phyloP scores from a whole-genome alignment of 2,888 invertebrate species.

The Dendrolimus houi region DNA sequence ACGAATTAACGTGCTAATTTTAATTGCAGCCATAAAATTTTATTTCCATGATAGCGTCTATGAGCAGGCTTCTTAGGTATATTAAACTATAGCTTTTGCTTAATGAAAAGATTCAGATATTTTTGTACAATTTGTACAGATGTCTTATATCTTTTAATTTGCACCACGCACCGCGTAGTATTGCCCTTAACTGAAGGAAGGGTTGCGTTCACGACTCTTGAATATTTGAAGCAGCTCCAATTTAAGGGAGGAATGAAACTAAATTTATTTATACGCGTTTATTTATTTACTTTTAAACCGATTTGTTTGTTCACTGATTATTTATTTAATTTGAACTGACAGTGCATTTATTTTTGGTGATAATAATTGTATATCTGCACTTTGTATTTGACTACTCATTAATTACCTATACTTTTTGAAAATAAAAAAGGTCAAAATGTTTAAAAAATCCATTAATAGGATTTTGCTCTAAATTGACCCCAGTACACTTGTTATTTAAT shows the following conservation, averaged over 20 bases:
- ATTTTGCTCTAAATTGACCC: too few relatives aligned
- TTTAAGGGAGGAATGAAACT: conserved; percentile 68
- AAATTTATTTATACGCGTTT: conserved; percentile 71
- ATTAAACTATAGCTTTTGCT: too few relatives aligned
- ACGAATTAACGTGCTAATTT: too few relatives aligned
- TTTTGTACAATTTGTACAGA: too few relatives aligned
- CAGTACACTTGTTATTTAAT: too few relatives aligned
- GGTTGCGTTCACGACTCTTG: conserved; percentile 72
- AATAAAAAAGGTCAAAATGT: too few relatives aligned
- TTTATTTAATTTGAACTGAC: conserved; percentile 9
- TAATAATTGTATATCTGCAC: not conserved
- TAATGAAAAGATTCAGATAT: too few relatives aligned
- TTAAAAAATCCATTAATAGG: too few relatives aligned
- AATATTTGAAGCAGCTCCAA: conserved; percentile 72
- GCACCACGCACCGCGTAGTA: conserved; percentile 30
- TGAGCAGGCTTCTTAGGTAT: too few relatives aligned
- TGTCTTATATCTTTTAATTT: conserved; percentile 15
- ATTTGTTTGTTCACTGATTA: conserved; percentile 35
- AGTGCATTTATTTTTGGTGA: conserved; percentile 15
- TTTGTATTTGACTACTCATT: not conserved
- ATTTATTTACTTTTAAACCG: conserved; percentile 55
- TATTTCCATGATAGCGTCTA: too few relatives aligned
- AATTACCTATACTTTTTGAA: too few relatives aligned
- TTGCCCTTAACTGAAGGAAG: conserved; percentile 64
- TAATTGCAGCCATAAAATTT: too few relatives aligned